Conservation (phyloP, 2,797 vertebrate genomes). For the Malurus leucopterus region DNA sequence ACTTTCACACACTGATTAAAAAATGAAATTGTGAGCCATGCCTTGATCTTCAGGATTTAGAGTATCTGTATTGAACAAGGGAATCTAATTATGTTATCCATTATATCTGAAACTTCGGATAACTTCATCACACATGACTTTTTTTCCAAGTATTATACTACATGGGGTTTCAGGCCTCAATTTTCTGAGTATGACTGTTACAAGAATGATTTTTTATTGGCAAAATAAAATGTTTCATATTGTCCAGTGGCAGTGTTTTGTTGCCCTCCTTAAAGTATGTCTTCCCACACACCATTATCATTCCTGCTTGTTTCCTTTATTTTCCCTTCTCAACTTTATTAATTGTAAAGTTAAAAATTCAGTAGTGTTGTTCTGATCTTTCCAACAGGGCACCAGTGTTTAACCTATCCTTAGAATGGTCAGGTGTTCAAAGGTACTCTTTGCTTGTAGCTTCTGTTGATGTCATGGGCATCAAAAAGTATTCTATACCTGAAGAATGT, state of each 20-base stretch:
- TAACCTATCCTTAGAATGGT: not conserved
- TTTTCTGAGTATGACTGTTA: not conserved
- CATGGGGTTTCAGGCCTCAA: not conserved
- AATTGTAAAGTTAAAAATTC: not conserved
- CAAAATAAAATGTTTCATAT: not conserved
- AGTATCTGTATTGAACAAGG: not conserved
- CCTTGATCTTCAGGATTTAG: not conserved
- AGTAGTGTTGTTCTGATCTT: not conserved
- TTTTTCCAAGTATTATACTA: not conserved
- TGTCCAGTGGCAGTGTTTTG: not conserved
- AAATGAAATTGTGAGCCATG: not conserved
- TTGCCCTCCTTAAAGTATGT: not conserved
- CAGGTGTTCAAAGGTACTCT: not conserved
- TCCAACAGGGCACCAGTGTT: not conserved
- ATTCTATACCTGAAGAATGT: not conserved
- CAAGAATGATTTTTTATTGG: fast-evolving
- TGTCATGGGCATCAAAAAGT: not conserved
- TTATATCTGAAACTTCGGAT: not conserved
- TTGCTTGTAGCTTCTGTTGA: not conserved
- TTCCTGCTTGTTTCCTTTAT: not conserved
- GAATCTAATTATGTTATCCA: not conserved
- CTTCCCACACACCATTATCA: not conserved
- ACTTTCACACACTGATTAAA: not conserved
- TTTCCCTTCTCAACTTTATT: not conserved
- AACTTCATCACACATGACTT: fast-evolving